phyloP scores from a whole-genome alignment of 2,797 vertebrate genomes.

The Acanthiza pusilla region DNA sequence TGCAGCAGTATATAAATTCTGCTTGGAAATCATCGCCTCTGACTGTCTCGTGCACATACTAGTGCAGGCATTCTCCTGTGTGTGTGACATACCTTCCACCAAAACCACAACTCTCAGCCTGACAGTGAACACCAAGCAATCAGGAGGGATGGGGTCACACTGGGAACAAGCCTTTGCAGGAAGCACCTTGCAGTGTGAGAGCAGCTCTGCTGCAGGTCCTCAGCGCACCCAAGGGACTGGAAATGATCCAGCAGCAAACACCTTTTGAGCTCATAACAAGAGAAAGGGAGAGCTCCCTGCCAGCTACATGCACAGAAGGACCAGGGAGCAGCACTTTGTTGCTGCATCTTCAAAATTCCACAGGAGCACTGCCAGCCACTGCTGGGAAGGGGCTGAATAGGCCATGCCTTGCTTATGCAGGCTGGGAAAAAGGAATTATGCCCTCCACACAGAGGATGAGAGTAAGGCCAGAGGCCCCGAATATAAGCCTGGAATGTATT shows the following conservation, averaged over 20 bases:
- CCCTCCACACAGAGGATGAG: neutral
- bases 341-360: neutral
- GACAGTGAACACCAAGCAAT: neutral
- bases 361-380: rapidly evolving
- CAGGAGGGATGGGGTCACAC: neutral
- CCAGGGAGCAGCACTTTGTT: neutral
- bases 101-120: neutral
- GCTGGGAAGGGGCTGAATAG: neutral
- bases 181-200: neutral
- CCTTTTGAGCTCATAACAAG: neutral
- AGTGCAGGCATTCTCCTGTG: neutral
- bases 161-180: neutral
- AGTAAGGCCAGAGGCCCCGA: slow-evolving; percentile 10
- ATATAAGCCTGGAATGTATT: slow-evolving; percentile 49
- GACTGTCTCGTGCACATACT: neutral
- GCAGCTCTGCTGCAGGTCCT: neutral
- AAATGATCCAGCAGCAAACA: neutral
- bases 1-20: neutral
- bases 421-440: neutral
- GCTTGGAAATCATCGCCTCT: neutral
- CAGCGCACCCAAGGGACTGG: neutral
- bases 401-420: neutral
- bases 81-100: neutral
- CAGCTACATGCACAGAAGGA: neutral
- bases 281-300: neutral